Conservation (phyloP, 2,888 invertebrate species). For the Caenorhabditis drosophilae region DNA sequence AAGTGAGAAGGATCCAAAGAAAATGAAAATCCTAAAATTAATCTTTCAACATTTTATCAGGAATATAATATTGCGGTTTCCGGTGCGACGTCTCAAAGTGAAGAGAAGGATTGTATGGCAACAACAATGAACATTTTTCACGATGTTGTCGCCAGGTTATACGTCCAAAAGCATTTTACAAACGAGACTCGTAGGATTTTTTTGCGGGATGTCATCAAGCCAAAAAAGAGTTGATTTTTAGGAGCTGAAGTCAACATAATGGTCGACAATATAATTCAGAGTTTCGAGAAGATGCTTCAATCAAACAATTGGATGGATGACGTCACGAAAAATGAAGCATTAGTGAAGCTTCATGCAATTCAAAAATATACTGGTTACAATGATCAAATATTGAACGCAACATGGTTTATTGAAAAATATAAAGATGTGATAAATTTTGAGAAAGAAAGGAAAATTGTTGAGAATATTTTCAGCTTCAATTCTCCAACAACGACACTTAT, state of each 20-base stretch:
- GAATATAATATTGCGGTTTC: constrained; percentile 2
- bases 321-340: neutral
- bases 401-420: constrained; percentile 3
- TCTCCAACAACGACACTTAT: constrained; percentile 2
- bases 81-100: constrained; percentile 4
- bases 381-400: constrained; percentile 6
- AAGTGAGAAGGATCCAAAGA: neutral
- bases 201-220: neutral
- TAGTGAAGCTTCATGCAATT: constrained; percentile 1
- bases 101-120: constrained; percentile 7
- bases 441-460: neutral
- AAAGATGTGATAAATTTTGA: neutral
- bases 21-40: neutral
- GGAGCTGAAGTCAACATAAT: constrained; percentile 2
- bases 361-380: constrained; percentile 1
- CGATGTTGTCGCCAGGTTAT: constrained; percentile 1
- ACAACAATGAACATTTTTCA: constrained; percentile 2
- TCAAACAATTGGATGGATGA: constrained; percentile 7
- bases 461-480: neutral
- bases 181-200: neutral
- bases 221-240: neutral
- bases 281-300: constrained; percentile 6
- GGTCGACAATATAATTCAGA: constrained; percentile 1
- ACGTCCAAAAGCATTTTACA: constrained; percentile 1
- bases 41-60: neutral